phyloP scores from a whole-genome alignment of 1,140 invertebrate genomes.

The Lutraria rhynchaena region DNA sequence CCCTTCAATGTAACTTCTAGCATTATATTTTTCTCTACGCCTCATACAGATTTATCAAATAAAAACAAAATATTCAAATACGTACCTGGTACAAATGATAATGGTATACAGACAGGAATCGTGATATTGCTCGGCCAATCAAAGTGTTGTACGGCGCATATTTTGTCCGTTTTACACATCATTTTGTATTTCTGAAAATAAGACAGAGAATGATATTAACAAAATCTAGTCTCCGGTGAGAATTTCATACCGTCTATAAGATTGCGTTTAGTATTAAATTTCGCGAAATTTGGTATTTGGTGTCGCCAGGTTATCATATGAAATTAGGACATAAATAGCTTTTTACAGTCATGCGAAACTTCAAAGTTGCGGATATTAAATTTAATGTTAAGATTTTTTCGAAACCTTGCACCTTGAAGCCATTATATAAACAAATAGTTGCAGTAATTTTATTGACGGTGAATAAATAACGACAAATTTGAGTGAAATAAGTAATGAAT shows the following conservation, averaged over 20 bases:
- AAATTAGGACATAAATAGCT: neutral
- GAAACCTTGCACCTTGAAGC: too few species aligned
- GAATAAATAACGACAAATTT: too few species aligned
- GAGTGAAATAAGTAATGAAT: too few species aligned
- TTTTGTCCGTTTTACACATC: constrained; percentile 55
- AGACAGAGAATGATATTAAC: too few species aligned
- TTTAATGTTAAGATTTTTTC: neutral
- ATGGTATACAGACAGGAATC: constrained; percentile 59
- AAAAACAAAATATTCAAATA: neutral
- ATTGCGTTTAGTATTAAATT: neutral
- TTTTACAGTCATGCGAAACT: neutral
- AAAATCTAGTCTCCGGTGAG: too few species aligned
- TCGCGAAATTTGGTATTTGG: neutral
- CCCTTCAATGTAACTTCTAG: too few species aligned
- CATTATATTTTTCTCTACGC: too few species aligned
- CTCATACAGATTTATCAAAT: too few species aligned
- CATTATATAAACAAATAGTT: too few species aligned
- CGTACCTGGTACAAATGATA: constrained; percentile 56
- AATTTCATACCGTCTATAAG: neutral
- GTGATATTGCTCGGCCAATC: constrained; percentile 55
- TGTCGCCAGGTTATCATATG: neutral
- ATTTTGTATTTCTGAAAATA: constrained; percentile 60
- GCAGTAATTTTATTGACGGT: too few species aligned
- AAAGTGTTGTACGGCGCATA: constrained; percentile 56
- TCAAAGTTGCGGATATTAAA: neutral